Conservation (phyloP, 23 tunicate species). For the Trididemnum clinides region DNA sequence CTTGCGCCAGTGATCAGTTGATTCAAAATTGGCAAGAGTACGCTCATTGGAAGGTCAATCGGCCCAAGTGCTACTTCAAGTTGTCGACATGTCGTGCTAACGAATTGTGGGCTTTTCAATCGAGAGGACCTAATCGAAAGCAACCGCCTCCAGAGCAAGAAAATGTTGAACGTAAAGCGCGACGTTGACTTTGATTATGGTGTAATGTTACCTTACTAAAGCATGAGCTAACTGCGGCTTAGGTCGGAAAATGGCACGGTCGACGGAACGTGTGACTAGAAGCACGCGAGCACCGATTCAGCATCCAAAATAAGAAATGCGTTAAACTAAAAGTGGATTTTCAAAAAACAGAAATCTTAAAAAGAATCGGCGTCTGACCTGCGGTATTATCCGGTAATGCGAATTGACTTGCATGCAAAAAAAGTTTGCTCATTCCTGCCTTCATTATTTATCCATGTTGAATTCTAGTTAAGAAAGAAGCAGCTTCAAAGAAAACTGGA, state of each 20-base stretch:
- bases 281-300: too few relatives aligned
- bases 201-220: too few relatives aligned
- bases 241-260: too few relatives aligned
- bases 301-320: too few relatives aligned
- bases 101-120: background rate
- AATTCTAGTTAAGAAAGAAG: background rate
- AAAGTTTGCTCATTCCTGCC: too few relatives aligned
- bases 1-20: conserved; percentile 43
- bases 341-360: too few relatives aligned
- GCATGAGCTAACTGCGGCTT: background rate
- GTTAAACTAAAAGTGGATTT: too few relatives aligned
- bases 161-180: background rate
- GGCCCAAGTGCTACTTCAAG: conserved; percentile 43
- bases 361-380: too few relatives aligned
- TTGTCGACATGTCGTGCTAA: background rate
- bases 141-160: background rate
- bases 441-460: background rate
- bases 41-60: conserved; percentile 57
- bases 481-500: background rate
- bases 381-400: too few relatives aligned
- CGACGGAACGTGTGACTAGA: too few relatives aligned
- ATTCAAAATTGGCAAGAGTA: conserved; percentile 67
- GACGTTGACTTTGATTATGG: background rate
- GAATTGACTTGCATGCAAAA: too few relatives aligned
- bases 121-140: conserved; percentile 47